phyloP scores from a whole-genome alignment of 2,797 vertebrate species.

The Anolis apletophallus region DNA sequence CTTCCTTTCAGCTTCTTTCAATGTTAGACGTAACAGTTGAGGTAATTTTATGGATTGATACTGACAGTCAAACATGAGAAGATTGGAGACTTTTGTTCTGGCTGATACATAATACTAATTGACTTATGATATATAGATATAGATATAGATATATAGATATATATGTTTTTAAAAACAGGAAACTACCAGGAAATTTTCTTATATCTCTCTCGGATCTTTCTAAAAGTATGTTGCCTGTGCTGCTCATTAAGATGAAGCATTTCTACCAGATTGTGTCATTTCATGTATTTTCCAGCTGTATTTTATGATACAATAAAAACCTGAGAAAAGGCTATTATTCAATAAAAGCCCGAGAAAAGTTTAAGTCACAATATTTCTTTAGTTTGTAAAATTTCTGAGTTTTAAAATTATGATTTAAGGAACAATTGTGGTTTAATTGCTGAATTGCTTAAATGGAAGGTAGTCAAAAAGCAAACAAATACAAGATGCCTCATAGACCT shows the following conservation, averaged over 20 bases:
- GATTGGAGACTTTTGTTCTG: background rate
- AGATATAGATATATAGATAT: too few relatives aligned
- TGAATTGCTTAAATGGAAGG: background rate
- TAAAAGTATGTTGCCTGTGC: background rate
- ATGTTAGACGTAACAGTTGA: background rate
- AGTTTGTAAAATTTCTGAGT: background rate
- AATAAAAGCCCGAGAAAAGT: background rate
- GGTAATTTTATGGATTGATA: background rate
- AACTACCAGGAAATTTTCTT: background rate
- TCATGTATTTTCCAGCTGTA: background rate
- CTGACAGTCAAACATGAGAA: constrained; percentile 19
- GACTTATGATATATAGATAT: too few relatives aligned
- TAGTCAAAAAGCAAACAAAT: background rate
- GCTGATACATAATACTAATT: background rate
- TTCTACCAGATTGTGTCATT: background rate
- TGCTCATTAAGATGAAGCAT: background rate
- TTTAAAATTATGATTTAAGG: background rate
- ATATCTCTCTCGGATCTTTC: background rate
- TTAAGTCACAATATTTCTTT: background rate
- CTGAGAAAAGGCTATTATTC: background rate
- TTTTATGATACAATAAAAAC: background rate
- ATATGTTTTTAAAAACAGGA: too few relatives aligned
- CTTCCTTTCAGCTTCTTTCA: constrained; percentile 34
- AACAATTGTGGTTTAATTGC: background rate
- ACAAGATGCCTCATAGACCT: too few relatives aligned